Base-by-base conservation (phyloP, 35 echinoderm and acorn worm genomes). In the Eucidaris tribuloides region DNA sequence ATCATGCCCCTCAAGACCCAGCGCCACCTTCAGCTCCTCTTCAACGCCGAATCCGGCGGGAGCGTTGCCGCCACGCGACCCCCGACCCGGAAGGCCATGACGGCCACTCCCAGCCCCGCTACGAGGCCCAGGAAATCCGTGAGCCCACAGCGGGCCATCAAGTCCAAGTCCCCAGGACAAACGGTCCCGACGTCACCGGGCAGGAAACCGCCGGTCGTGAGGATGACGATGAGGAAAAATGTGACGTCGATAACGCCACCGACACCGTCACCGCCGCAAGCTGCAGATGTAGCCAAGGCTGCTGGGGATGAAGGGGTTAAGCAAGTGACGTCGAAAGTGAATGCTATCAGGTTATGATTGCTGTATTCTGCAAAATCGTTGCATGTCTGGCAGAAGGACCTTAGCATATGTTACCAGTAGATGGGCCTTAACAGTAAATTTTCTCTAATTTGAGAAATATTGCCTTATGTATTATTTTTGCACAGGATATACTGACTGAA, bases 1-100 rank as follows among this genome's bases (percentile, higher is more conserved):
- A 89, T 94, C 35, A 83, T 90, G 82, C 92, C 92, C 0, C 42
- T 90, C 41, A 31, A 20, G 22, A 80, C 85, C 19, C 38, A 81
- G 39, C 46, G 83, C 9, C 89, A 74, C 6, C 82, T 88, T 42
- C 42, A 84, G n/a, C 62, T 94, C 2, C 77, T 94, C 5, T 78
- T 71, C 35, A 79, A 83, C 33, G 85, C 58, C 17, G 46, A 48
- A 41, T 32, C 37, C 0, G 77, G 86, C 57, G 87, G 87, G 22
- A 68, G 78, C 9, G 68, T 74, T 25, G 42, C 78, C 44, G 9
- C 35, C 32, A 46, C 32, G 54, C 15, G 59, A 46, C 74, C 57
- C 5, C 34, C 58, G 31, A 23, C 71, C 19, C 56, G 54, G 62
- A 60, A 44, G 58, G 15, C 85, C 43, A 48, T 61, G 42, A n/a